Percentiles rank a stretch among this genome's conserved stretches.
Evolutionary conservation across 2,888 invertebrate genomes (phyloP).

Genomic region (Crocallis elinguaria): DNA sequence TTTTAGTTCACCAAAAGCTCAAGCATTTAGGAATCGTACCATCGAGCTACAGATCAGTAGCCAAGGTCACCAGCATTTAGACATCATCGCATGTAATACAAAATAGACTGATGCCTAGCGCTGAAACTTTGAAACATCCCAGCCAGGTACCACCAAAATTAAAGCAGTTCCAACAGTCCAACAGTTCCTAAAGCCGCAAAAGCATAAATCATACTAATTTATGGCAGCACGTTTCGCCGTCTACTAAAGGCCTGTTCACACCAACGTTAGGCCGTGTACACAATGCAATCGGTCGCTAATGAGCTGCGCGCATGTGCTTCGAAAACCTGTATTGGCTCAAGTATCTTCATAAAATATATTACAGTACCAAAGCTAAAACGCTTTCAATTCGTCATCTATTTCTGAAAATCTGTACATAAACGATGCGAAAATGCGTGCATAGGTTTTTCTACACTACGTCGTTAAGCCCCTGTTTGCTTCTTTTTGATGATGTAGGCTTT

Average conservation of each 20-base stretch:
- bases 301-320: slow-evolving; percentile 40
- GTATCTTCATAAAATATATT: slow-evolving; percentile 13
- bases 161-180: slow-evolving; percentile 21
- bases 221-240: slow-evolving; percentile 15
- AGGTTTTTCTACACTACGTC: too few species aligned
- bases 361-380: slow-evolving; percentile 1
- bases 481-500: too few species aligned
- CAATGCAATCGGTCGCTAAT: slow-evolving; percentile 43
- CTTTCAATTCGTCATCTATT: too few species aligned
- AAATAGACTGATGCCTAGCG: too few species aligned
- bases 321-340: slow-evolving; percentile 39
- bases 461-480: too few species aligned
- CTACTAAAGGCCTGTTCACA: slow-evolving; percentile 32
- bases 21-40: too few species aligned
- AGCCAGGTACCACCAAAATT: slow-evolving; percentile 13
- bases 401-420: too few species aligned
- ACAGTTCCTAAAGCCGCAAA: slow-evolving; percentile 14
- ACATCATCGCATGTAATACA: too few species aligned
- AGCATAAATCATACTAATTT: slow-evolving; percentile 33
- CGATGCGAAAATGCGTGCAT: too few species aligned
- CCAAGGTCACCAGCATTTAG: background rate
- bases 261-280: slow-evolving; percentile 33
- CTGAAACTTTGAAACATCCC: background rate
- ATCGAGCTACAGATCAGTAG: too few species aligned
- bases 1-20: too few species aligned